phyloP scores from a whole-genome alignment of 2,888 invertebrate genomes.

The Sesia bembeciformis region DNA sequence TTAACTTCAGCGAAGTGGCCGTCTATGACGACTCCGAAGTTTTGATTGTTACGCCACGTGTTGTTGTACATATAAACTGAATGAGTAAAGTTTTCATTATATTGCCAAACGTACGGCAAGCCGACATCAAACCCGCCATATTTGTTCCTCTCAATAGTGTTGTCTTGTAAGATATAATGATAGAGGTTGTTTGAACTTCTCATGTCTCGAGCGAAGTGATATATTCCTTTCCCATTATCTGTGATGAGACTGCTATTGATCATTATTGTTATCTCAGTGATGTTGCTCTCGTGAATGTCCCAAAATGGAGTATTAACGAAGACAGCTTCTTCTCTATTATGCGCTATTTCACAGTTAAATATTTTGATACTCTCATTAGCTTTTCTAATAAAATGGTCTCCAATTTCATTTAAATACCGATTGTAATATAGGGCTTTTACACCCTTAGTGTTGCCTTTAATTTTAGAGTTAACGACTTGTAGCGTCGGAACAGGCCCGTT shows the following conservation, averaged over 20 bases:
- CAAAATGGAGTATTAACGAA: conserved; percentile 88
- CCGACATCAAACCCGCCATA: conserved; percentile 91
- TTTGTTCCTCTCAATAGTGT: conserved; percentile 88
- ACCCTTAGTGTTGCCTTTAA: conserved; percentile 87
- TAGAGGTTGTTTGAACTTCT: conserved; percentile 97
- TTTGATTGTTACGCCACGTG: conserved; percentile 88
- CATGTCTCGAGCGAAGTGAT: conserved; percentile 93
- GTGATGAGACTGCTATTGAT: conserved; percentile 89
- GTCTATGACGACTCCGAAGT: conserved; percentile 88
- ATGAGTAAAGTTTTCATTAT: conserved; percentile 95
- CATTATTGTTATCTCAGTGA: conserved; percentile 92
- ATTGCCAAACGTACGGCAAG: conserved; percentile 96
- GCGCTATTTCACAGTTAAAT: conserved; percentile 85
- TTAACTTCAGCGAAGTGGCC: conserved; percentile 96
- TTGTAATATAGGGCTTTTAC: conserved; percentile 91
- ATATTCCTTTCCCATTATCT: conserved; percentile 90
- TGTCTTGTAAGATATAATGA: conserved; percentile 93
- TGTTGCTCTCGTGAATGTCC: conserved; percentile 88
- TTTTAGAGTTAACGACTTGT: conserved; percentile 80
- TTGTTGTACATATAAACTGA: conserved; percentile 90
- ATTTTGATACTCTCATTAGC: conserved; percentile 90
- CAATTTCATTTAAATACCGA: conserved; percentile 87
- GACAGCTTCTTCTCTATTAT: conserved; percentile 86
- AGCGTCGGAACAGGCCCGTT: conserved; percentile 87
- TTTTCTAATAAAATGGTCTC: conserved; percentile 89